Evolutionary conservation across 2,888 invertebrate species (phyloP).

Genomic region (Gryllus longicercus): DNA sequence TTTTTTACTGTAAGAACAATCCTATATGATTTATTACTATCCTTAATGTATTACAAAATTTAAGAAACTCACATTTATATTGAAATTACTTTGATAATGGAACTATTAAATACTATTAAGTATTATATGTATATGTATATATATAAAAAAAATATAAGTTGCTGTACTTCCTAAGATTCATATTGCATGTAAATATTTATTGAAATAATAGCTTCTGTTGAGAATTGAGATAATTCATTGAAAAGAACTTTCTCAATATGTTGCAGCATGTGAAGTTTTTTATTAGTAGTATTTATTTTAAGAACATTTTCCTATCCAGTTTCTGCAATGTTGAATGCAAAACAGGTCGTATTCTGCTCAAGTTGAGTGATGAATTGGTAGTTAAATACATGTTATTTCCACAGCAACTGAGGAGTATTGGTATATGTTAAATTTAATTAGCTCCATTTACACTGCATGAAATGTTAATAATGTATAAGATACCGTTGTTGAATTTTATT

Average conservation of each 20-base stretch:
- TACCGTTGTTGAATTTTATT: too few relatives aligned
- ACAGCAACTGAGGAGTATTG: neutral
- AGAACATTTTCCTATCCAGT: too few relatives aligned
- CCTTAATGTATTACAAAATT: too few relatives aligned
- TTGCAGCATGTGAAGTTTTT: too few relatives aligned
- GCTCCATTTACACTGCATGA: constrained; percentile 1
- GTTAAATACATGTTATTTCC: neutral
- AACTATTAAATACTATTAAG: neutral
- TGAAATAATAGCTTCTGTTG: neutral
- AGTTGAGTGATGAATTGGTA: neutral
- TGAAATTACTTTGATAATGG: neutral
- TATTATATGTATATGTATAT: too few relatives aligned
- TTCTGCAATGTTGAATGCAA: too few relatives aligned
- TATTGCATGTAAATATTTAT: neutral
- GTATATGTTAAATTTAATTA: neutral
- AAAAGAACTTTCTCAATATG: too few relatives aligned
- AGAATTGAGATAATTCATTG: too few relatives aligned
- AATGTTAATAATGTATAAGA: neutral
- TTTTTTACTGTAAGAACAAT: neutral
- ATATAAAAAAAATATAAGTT: neutral
- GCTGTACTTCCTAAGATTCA: neutral
- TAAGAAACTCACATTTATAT: neutral
- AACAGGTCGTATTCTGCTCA: too few relatives aligned
- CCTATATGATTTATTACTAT: too few relatives aligned
- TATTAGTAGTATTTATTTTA: too few relatives aligned